A percentile compares a stretch with the other conserved stretches of the same genome.
Evolutionary conservation across 2,797 vertebrate species (phyloP).

Genomic region (Champsocephalus esox): DNA sequence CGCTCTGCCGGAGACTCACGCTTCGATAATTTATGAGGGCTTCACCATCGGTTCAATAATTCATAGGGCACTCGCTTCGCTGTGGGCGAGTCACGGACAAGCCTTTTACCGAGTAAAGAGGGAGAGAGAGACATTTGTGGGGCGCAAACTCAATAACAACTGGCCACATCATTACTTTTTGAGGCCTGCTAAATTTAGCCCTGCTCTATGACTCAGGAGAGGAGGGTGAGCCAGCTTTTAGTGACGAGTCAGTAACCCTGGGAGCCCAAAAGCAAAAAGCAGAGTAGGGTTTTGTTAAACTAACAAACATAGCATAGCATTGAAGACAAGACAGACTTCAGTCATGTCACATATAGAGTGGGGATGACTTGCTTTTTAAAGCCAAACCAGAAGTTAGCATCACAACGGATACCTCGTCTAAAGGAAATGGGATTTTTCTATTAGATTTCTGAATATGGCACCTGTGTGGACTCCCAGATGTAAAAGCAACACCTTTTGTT

Average conservation of each 20-base stretch:
- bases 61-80: conserved; percentile 72
- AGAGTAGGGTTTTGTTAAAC: conserved; percentile 25
- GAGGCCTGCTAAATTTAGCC: conserved; percentile 69
- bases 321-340: conserved; percentile 8
- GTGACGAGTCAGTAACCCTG: conserved; percentile 41
- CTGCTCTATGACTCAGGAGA: conserved; percentile 55
- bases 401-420: too few relatives aligned
- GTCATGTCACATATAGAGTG: neutral
- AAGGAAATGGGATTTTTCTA: too few relatives aligned
- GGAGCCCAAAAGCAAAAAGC: conserved; percentile 26
- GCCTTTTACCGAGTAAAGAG: conserved; percentile 59
- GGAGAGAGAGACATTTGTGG: neutral
- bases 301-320: conserved; percentile 20
- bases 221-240: conserved; percentile 53
- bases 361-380: too few relatives aligned
- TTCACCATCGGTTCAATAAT: conserved; percentile 87
- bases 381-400: too few relatives aligned
- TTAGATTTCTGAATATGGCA: too few relatives aligned
- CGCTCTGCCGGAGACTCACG: conserved; percentile 61
- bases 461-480: too few relatives aligned
- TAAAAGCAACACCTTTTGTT: too few relatives aligned
- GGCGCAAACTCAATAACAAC: conserved; percentile 52
- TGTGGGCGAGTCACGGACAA: conserved; percentile 67
- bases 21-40: conserved; percentile 90
- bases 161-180: conserved; percentile 61